These are phyloP conservation scores for Pollimyrus isidori DNA, from an alignment of 2,113 vertebrate species.

Conservation along the genomic window DNA sequence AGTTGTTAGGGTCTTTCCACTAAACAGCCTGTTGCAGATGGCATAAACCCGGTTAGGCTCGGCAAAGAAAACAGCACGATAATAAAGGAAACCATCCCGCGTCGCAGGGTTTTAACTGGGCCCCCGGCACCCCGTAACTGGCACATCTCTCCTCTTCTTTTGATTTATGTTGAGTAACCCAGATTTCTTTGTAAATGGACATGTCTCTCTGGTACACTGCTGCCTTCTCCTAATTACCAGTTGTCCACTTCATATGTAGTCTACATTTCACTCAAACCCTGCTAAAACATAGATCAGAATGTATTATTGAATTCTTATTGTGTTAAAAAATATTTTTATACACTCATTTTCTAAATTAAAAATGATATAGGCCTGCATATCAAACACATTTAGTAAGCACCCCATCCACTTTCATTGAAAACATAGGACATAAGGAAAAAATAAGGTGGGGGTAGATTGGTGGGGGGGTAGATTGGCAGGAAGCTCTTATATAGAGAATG, in stretches of 20 bases:
- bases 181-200: background rate
- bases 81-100: background rate
- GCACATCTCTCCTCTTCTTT: background rate
- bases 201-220: background rate
- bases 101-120: background rate
- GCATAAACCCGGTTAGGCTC: background rate
- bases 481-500: conserved; percentile 44
- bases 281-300: background rate
- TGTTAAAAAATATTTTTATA: background rate
- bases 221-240: background rate
- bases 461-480: conserved; percentile 49
- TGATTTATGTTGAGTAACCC: background rate
- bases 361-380: background rate
- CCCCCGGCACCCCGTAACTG: background rate
- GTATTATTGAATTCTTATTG: background rate
- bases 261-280: background rate
- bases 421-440: too few relatives aligned
- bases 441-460: conserved; percentile 51
- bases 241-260: background rate
- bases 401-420: background rate
- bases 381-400: background rate
- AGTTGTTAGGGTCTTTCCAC: background rate
- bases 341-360: background rate
- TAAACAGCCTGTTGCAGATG: background rate
- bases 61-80: background rate